Evolutionary conservation across 2,888 invertebrate species (phyloP), one percentile per base, ranked within the genome.

Genomic region (Tridacna gigas): DNA sequence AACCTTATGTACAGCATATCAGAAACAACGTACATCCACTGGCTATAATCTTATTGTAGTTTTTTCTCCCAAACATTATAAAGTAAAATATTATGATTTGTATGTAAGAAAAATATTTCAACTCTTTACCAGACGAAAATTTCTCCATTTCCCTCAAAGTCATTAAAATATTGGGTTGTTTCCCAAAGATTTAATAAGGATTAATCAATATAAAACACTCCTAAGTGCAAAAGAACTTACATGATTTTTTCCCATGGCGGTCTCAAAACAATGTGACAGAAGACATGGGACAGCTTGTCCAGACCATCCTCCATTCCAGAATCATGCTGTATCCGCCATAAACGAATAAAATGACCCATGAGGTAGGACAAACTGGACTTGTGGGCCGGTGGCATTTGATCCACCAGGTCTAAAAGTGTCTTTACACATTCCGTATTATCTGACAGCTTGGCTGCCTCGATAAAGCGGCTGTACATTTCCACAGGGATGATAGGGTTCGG

Each of bases 211-310:
- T 4, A 37, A 2, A 37, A 37, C 37, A 37, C 2, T 37, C 37
- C 37, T 37, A 4, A 37, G 37, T 15, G 18, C 5, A n/a, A 51
- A 51, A 7, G 47, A 13, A 95, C 96, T 96, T 95, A 97, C 97
- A 97, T 96, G 88, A 97, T 97, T 91, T 96, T 95, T 63, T 97
- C 97, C 97, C 97, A 97, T 11, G 97, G 97, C 26, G 97, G 97
- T 84, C 97, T 95, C 66, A 97, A 95, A 75, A 97, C 95, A 90
- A 97, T 96, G 93, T 97, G 96, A 94, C 97, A 97, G 91, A 97
- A 96, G 69, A 96, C 96, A 95, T 97, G 97, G 74, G 97, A 95
- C 76, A 97, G 96, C 78, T 92, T 93, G 74, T 92, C 90, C 0
- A 92, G 87, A 9, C 96, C 96, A 91, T 97, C 96, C 73, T 96